These are phyloP conservation scores for Pseudocheirus occidentalis DNA, from an alignment of 2,797 vertebrate species.

Conservation along the genomic window DNA sequence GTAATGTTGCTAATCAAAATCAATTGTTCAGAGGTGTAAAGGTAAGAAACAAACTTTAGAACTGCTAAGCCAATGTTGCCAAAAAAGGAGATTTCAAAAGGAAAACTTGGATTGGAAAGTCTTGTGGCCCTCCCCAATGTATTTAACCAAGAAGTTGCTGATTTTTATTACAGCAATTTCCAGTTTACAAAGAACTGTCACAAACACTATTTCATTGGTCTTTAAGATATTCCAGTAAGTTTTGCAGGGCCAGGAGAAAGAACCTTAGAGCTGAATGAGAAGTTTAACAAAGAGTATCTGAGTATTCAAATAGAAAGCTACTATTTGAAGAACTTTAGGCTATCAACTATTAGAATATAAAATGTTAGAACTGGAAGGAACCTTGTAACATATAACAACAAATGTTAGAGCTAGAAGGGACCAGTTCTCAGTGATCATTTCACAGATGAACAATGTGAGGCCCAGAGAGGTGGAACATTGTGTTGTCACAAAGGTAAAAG, in stretches of 20 bases:
- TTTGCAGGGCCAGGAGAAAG: background rate
- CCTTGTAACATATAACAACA: background rate
- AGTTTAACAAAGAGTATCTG: background rate
- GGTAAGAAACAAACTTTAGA: constrained; percentile 74
- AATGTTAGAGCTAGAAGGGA: background rate
- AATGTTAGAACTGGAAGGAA: background rate
- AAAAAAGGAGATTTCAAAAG: constrained; percentile 11
- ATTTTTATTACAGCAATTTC: background rate
- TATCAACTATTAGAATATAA: background rate
- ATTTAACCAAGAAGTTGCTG: constrained; percentile 65
- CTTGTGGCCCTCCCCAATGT: constrained; percentile 16
- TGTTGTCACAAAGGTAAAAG: background rate
- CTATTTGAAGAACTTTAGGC: background rate
- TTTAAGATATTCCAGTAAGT: background rate
- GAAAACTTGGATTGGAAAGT: constrained; percentile 46
- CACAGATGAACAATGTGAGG: background rate
- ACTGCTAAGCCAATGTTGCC: constrained; percentile 48
- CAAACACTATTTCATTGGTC: background rate
- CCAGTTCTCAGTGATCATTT: background rate
- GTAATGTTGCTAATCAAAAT: constrained; percentile 77
- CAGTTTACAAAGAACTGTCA: background rate
- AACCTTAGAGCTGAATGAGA: background rate
- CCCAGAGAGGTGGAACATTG: background rate
- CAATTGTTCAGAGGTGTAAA: constrained; percentile 74
- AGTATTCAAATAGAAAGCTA: background rate